Evolutionary conservation across 2,113 vertebrate species (phyloP), one percentile per base, ranked within the genome.

Genomic region (Paramisgurnus dabryanus): DNA sequence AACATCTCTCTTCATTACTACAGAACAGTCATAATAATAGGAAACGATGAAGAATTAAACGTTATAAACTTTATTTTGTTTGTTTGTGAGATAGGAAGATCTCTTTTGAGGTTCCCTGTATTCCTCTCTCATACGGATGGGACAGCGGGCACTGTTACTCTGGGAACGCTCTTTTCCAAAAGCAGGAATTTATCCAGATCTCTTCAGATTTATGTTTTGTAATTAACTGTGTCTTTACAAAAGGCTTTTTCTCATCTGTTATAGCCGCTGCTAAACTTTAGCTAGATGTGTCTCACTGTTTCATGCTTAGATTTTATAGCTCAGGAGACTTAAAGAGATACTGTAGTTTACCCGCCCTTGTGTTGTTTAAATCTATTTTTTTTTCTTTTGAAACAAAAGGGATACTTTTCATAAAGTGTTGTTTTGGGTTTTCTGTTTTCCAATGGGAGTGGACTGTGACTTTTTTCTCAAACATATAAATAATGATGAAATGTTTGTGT

Each of bases 151-250:
- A 13, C 78, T 10, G 90, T 93, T 87, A 85, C 91, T 90, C 78
- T 86, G 88, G 91, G 87, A 87, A 91, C 87, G 3, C 78, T 75
- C 80, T 84, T 89, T 87, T 87, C 63, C 40, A 85, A 85, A 84
- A 86, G 88, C 83, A 87, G 88, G 91, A 92, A 92, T 92, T 89
- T 88, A 86, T 88, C 82, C 80, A 83, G 86, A 84, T 43, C 84
- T 90, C 87, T 88, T 83, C 91, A 91, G 91, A 92, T 93, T 92
- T 91, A 92, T 92, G 88, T 89, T 86, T 58, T 91, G 89, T 45
- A 88, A 89, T 92, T 90, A 90, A 87, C 72, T 76, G 65, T 76
- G 70, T 78, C 58, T 4, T 70, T 58, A 18, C 53, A 22, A 67
- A 80, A 11, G 49, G 6, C 49, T 11, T 13, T 43, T 27, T 45